Evolutionary conservation across 2,113 vertebrate species (phyloP).

Genomic region (Pelusios castaneus): DNA sequence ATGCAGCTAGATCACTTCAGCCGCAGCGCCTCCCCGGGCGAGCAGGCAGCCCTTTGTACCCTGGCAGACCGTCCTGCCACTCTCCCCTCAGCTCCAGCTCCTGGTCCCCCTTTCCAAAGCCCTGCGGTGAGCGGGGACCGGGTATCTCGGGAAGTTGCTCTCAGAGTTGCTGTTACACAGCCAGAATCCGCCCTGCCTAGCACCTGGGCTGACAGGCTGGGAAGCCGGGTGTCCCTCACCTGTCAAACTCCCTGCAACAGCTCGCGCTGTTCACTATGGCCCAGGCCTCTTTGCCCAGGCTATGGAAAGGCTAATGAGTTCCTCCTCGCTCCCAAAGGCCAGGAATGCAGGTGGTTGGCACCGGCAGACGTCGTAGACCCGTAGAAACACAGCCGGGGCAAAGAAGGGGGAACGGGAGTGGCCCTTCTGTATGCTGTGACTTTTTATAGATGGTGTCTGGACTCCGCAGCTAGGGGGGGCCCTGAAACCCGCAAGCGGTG

Average conservation of each 20-base stretch:
- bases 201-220: background rate
- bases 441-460: background rate
- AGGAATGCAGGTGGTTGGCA: accelerated
- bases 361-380: accelerated
- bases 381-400: background rate
- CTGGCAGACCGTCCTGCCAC: background rate
- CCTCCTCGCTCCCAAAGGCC: background rate
- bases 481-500: background rate
- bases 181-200: background rate
- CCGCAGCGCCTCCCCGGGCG: background rate
- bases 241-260: too few relatives aligned
- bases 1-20: background rate
- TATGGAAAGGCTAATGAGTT: too few relatives aligned
- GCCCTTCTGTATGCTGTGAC: background rate
- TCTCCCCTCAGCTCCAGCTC: background rate
- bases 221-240: background rate
- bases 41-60: too few relatives aligned
- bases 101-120: too few relatives aligned
- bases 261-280: too few relatives aligned
- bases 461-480: background rate
- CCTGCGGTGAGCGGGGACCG: too few relatives aligned
- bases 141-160: too few relatives aligned
- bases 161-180: background rate
- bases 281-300: too few relatives aligned
- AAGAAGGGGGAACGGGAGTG: background rate